Conservation (phyloP, 2,113 vertebrate genomes). For the Nasalis larvatus region DNA sequence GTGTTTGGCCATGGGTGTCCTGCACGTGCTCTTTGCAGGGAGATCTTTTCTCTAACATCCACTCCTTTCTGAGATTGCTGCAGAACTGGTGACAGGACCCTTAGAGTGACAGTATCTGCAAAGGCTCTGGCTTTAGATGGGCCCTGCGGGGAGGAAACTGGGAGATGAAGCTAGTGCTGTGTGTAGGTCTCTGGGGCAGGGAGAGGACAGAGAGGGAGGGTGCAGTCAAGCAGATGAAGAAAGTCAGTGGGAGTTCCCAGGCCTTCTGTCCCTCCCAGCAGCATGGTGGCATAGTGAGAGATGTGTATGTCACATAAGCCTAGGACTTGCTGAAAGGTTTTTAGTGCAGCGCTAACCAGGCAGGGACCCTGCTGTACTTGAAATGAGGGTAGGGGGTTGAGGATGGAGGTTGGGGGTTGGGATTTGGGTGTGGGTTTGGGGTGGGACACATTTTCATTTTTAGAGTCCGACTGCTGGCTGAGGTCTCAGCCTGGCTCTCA, state of each 20-base stretch:
- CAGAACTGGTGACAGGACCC: neutral
- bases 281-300: neutral
- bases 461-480: neutral
- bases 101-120: neutral
- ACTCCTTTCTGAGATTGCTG: neutral
- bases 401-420: neutral
- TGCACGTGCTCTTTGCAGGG: neutral
- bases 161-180: neutral
- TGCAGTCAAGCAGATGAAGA: neutral
- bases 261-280: neutral
- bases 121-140: neutral
- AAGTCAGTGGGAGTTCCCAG: no score
- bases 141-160: neutral
- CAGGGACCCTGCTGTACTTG: neutral
- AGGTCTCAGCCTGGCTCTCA: neutral
- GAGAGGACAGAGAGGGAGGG: neutral
- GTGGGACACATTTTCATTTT: neutral
- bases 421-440: neutral
- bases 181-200: neutral
- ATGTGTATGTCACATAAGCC: neutral
- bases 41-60: neutral
- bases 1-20: neutral
- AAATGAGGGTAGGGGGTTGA: neutral
- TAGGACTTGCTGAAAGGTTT: neutral
- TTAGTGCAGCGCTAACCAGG: neutral